Percentiles rank a stretch among this genome's conserved stretches.
Evolutionary conservation across 1,140 invertebrate genomes (phyloP).

Genomic region (Drosophila nigromelanica): DNA sequence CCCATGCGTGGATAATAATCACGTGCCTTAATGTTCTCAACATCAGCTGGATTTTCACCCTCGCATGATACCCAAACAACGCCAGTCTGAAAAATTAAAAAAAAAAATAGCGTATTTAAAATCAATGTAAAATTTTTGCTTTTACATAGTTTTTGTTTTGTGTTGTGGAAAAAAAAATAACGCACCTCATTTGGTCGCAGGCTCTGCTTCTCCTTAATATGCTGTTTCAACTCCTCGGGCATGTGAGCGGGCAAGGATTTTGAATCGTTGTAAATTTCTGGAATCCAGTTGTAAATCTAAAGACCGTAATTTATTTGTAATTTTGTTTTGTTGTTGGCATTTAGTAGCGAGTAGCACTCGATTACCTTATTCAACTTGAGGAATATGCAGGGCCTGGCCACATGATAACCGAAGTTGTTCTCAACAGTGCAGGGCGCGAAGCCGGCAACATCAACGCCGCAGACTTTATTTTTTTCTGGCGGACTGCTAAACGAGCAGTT

Average conservation of each 20-base stretch:
- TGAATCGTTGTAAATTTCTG: slow-evolving; percentile 90
- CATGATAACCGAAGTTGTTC: slow-evolving; percentile 91
- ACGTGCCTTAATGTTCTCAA: slow-evolving; percentile 94
- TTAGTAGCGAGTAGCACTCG: neutral
- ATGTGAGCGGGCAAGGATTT: slow-evolving; percentile 88
- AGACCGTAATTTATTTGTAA: slow-evolving; percentile 14
- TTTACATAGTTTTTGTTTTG: neutral
- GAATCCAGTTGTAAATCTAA: slow-evolving; percentile 93
- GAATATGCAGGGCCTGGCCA: slow-evolving; percentile 91
- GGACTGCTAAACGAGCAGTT: slow-evolving; percentile 75
- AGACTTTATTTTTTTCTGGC: slow-evolving; percentile 70
- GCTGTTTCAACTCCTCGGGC: slow-evolving; percentile 90
- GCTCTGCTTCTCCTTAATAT: slow-evolving; percentile 85
- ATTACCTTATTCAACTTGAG: slow-evolving; percentile 91
- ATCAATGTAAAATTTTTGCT: neutral
- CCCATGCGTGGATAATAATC: slow-evolving; percentile 91
- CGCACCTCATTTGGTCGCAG: slow-evolving; percentile 81
- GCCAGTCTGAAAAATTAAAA: slow-evolving; percentile 85
- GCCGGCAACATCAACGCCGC: slow-evolving; percentile 56
- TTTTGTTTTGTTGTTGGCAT: too few relatives aligned
- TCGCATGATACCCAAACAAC: slow-evolving; percentile 94
- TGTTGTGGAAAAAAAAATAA: neutral
- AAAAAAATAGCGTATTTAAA: slow-evolving; percentile 13
- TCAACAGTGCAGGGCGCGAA: slow-evolving; percentile 86
- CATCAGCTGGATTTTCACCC: slow-evolving; percentile 95